Base-by-base conservation (phyloP, 2,797 vertebrate species). In the Potorous gilbertii region DNA sequence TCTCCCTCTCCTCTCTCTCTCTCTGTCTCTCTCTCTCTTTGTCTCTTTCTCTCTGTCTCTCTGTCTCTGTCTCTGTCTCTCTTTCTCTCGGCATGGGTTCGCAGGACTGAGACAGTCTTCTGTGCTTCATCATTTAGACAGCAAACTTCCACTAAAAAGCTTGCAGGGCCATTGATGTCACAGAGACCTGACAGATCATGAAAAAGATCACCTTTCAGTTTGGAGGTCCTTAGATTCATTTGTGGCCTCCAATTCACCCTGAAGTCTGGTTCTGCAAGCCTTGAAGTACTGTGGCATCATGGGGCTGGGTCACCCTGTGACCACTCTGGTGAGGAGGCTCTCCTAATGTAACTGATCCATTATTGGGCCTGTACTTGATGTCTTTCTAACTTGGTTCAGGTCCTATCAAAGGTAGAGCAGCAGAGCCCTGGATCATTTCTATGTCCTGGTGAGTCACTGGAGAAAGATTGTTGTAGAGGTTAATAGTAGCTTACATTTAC, bases 201-300 rank as follows among this genome's bases (percentile, higher is more conserved):
- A 97, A 95, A 93, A 91, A 29, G 18, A 9, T 92, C 92, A 95
- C 96, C 31, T 66, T 90, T 95, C 90, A 12, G 50, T 90, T 95
- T 97, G 56, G 50, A 94, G 56, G 92, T 90, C 95, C 55, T 92
- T 54, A 50, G 90, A 59, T 94, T 97, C 95, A 89, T 95, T 92
- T 96, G n/a, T 46, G 56, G n/a, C 54, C 95, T 92, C 54, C 93
- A 94, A 34, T n/a, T 96, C 87, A 16, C 91, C 56, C 46, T 57
- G 27, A 10, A 87, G 74, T 95, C 87, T 92, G 93, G 93, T 96
- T 90, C 90, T 94, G 90, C 90, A 96, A 92, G 40, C 81, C 62
- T 16, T 74, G 14, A 74, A 6, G 21, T 81, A 5, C n/a, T 1
- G 6, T 74, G 66, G 66, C n/a, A 40, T 5, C 6, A 2, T 74